A percentile compares a stretch with the other conserved stretches of the same genome.
Conservation (phyloP, 2,888 invertebrate species). For the Rotaria macrura region DNA sequence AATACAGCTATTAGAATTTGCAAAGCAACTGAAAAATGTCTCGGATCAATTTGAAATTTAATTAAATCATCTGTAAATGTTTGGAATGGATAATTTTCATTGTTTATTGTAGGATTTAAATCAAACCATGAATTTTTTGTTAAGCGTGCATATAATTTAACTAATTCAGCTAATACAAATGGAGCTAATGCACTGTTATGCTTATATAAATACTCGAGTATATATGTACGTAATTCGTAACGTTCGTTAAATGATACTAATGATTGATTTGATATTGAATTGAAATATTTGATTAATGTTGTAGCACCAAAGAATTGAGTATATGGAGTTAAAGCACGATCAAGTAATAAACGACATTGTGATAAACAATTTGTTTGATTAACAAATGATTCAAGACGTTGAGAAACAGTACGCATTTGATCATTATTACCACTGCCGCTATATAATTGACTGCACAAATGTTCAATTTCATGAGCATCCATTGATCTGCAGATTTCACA, state of each 20-base stretch:
- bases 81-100: conserved; percentile 29
- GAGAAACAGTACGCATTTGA: conserved; percentile 79
- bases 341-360: conserved; percentile 85
- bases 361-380: conserved; percentile 76
- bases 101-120: background rate
- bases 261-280: background rate
- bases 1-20: conserved; percentile 35
- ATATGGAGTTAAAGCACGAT: conserved; percentile 57
- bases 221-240: conserved; percentile 4
- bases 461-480: conserved; percentile 59
- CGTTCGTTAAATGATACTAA: background rate
- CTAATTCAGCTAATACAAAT: background rate
- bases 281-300: conserved; percentile 23
- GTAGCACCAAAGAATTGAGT: conserved; percentile 30
- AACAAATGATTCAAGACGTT: conserved; percentile 80
- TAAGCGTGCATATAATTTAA: conserved; percentile 29
- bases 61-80: conserved; percentile 25
- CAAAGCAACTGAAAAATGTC: background rate
- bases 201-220: conserved; percentile 21
- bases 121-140: conserved; percentile 32
- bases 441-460: conserved; percentile 89
- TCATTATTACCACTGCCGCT: conserved; percentile 65
- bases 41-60: conserved; percentile 27
- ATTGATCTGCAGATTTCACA: background rate
- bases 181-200: background rate